phyloP scores from a whole-genome alignment of 2,113 vertebrate species.

The Ardeotis arabs region DNA sequence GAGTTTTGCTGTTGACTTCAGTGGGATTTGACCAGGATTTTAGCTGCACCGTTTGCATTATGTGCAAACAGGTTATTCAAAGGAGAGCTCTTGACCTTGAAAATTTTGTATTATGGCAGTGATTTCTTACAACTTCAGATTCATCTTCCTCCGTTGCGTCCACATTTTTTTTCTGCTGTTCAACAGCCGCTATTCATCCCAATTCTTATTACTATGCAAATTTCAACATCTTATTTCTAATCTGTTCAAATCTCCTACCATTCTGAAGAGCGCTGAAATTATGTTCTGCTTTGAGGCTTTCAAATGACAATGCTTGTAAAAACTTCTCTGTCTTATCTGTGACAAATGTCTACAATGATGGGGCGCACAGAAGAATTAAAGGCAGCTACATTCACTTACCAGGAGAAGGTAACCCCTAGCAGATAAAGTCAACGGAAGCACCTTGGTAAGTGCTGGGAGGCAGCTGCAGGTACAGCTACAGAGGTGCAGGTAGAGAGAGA shows the following conservation, averaged over 20 bases:
- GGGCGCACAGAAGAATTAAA: not conserved
- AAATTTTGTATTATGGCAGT: not conserved
- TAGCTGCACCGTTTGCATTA: not conserved
- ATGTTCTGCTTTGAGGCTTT: conserved; percentile 23
- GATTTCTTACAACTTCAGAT: conserved; percentile 10
- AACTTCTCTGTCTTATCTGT: not conserved
- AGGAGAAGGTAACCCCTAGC: not conserved
- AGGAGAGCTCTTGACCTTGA: conserved; percentile 11
- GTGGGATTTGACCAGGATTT: not conserved
- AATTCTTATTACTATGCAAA: conserved; percentile 69
- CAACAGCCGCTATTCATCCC: conserved; percentile 11
- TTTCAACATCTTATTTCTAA: conserved; percentile 61
- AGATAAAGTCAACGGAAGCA: not conserved
- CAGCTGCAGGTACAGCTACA: not conserved
- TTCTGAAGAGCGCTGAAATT: conserved; percentile 35
- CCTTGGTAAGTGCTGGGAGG: not conserved
- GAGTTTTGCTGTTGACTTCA: not conserved
- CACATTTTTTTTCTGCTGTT: not conserved
- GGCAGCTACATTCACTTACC: not conserved
- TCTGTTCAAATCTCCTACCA: conserved; percentile 48
- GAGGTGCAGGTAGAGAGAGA: not conserved
- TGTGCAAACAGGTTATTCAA: not conserved
- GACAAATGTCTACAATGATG: conserved; percentile 15
- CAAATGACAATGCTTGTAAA: conserved; percentile 8
- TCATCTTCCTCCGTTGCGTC: not conserved